Base-by-base conservation (phyloP, 1,140 invertebrate species). In the Drosophila varians region DNA sequence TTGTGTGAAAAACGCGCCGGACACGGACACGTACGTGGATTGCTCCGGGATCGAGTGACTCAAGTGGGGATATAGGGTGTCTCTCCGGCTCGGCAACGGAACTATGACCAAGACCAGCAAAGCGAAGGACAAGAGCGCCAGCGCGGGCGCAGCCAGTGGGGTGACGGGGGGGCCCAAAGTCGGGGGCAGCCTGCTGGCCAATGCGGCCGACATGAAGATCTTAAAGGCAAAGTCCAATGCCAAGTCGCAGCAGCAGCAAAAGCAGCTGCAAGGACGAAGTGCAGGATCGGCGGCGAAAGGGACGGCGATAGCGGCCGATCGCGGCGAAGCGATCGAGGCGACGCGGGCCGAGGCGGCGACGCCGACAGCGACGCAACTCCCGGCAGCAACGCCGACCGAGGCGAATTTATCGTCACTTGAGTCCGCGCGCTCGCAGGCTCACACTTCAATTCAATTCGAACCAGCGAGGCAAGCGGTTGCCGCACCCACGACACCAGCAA, bases 381-480 rank as follows among this genome's bases (percentile, higher is more conserved):
- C 46, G 58, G 49, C 48, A 51, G 54, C 80, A 65, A 58, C 69
- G 66, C 42, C 58, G 57, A 57, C 72, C 72, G 64, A 83, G 65
- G 71, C 78, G 68, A 83, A 84, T 84, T 88, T 80, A 89, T 84
- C 84, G 82, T 72, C 75, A 89, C 74, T 78, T 61, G 84, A 84
- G 74, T 88, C 83, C 69, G 69, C 66, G 49, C 74, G 38, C 21
- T 48, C 55, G 57, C 66, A 87, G 83, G 82, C 82, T 88, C 82
- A 71, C 31, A 57, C 78, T 74, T 87, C 89, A 90, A 77, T 90
- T 90, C 80, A 72, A 80, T 90, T 79, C 75, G 89, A 90, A 83
- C 79, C 84, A 75, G 76, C 89, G 58, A 90, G 83, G 68, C 87
- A 90, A 84, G 65, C 84, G 69, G 84, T 88, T 70, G 53, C 70